Evolutionary conservation across 2,797 vertebrate species (phyloP), one percentile per base, ranked within the genome.

Genomic region (Lindbergichthys nudifrons): DNA sequence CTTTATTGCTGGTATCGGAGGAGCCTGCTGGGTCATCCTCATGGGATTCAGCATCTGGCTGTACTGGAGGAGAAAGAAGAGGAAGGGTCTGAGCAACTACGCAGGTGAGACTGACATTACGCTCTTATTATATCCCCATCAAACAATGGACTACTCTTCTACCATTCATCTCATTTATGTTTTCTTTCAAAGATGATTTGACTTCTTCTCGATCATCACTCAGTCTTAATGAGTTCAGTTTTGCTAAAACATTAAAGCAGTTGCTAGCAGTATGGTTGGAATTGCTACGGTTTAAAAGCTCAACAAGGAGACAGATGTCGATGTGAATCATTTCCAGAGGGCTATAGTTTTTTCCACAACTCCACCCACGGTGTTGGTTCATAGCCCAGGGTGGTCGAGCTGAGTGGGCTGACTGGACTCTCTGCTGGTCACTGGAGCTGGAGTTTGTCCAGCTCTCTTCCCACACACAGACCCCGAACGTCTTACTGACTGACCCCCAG

Each of bases 21-120:
- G 98, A 18, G 98, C 98, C 23, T 99, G 98, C 89, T 99, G 98
- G 98, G 97, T 99, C 88, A 99, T 99, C 90, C 94, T 99, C 82
- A 99, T 99, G 98, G 98, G 98, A 70, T 99, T 99, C 94, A 99
- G 98, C 94, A 98, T 99, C 93, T 99, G 98, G 98, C 94, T 99
- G 0, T 99, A 99, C 88, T 99, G 98, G 98, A 91, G 98, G 87
- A 96, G 98, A 87, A 99, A 99, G 97, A 99, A 99, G 95, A 97
- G 98, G 90, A 99, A 99, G 96, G 98, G 98, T 14, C 97, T 99
- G 83, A 99, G 98, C 93, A 99, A 99, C 94, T 99, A 99, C 3
- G 98, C 98, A 90, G 98, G 98, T 99, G 92, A 96, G 96, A 54
- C 32, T 65, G 42, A 70, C 77, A 73, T 30, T 47, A 19, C 62